Conservation (phyloP, 2,113 vertebrate species). For the Cyprinodon variegatus region DNA sequence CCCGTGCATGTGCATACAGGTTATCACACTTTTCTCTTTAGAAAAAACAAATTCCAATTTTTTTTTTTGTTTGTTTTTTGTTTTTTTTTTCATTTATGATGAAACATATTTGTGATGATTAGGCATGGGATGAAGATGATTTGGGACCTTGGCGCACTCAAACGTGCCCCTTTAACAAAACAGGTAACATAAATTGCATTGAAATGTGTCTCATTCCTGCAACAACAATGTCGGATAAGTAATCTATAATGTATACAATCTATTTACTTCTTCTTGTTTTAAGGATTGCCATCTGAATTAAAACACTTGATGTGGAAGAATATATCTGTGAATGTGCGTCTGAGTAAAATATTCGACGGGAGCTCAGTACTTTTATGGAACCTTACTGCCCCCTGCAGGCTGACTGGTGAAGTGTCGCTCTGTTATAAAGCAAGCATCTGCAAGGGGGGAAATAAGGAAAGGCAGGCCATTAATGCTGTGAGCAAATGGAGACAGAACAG, state of each 20-base stretch:
- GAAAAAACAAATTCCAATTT: neutral
- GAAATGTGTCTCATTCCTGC: neutral
- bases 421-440: conserved; percentile 56
- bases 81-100: neutral
- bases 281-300: conserved; percentile 49
- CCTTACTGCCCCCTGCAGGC: conserved; percentile 75
- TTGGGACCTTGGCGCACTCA: conserved; percentile 8
- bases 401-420: conserved; percentile 71
- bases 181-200: conserved; percentile 10
- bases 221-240: neutral
- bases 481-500: conserved; percentile 58
- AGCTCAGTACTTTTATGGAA: conserved; percentile 69
- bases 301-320: conserved; percentile 60
- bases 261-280: neutral
- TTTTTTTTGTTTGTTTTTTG: neutral
- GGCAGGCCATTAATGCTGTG: conserved; percentile 24
- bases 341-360: conserved; percentile 15
- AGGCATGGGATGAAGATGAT: conserved; percentile 57
- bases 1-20: conserved; percentile 79
- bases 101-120: conserved; percentile 7
- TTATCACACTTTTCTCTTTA: conserved; percentile 31
- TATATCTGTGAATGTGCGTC: conserved; percentile 54
- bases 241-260: neutral
- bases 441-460: conserved; percentile 45
- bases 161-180: conserved; percentile 69